A percentile compares a stretch with the other conserved stretches of the same genome.
These are phyloP conservation scores for Aphelenchoides besseyi DNA, from an alignment of 1,140 invertebrate species.

Conservation along the genomic window DNA sequence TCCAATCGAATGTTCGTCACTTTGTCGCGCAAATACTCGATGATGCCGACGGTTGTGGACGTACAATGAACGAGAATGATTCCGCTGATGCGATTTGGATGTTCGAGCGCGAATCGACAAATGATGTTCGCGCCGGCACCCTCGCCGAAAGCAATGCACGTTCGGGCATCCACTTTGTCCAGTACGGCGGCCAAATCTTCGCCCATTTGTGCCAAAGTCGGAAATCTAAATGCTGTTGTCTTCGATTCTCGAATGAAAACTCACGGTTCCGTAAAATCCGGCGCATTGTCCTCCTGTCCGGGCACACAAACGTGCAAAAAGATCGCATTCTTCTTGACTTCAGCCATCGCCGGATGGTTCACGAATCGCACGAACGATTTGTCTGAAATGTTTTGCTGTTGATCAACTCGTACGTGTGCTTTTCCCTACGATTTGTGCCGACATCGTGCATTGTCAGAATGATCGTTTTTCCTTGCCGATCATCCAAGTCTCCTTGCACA, in stretches of 20 bases:
- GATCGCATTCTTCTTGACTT: conserved; percentile 78
- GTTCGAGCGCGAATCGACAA: conserved; percentile 76
- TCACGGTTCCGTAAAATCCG: conserved; percentile 71
- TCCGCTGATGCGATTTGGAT: conserved; percentile 74
- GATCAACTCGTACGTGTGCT: conserved; percentile 5
- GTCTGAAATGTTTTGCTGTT: conserved; percentile 58
- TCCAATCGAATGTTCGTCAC: conserved; percentile 70
- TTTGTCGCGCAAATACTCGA: conserved; percentile 76
- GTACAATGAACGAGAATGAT: conserved; percentile 78
- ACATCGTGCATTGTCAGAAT: conserved; percentile 84
- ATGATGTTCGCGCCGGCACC: conserved; percentile 84
- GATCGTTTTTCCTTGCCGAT: conserved; percentile 66
- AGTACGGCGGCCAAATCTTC: conserved; percentile 78
- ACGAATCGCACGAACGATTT: conserved; percentile 68
- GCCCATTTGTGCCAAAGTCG: conserved; percentile 76
- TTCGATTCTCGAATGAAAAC: conserved; percentile 45
- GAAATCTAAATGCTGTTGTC: conserved; percentile 71
- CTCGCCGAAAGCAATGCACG: conserved; percentile 78
- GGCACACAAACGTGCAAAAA: conserved; percentile 84
- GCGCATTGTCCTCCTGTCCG: conserved; percentile 79
- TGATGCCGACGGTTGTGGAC: conserved; percentile 75
- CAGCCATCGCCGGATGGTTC: conserved; percentile 75
- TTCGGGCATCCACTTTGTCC: conserved; percentile 72
- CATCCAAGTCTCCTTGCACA: conserved; percentile 61
- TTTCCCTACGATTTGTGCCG: conserved; percentile 79